Evolutionary conservation across 2,888 invertebrate species (phyloP), one percentile per base, ranked within the genome.

Genomic region (Autographa pulchrina): DNA sequence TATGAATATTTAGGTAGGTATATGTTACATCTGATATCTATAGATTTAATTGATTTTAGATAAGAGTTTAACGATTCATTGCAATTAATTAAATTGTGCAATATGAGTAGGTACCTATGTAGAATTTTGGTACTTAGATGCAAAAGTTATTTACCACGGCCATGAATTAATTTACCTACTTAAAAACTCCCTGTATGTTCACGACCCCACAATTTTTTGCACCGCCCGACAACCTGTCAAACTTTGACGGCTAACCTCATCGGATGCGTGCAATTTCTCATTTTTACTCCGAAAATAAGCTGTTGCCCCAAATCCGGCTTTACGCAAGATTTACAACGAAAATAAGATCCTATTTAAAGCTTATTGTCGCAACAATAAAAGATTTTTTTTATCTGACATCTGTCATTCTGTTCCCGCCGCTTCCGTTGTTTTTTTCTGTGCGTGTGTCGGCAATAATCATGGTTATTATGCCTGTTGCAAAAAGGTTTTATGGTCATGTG

Each of bases 231-330:
- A 78, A 78, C 78, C 76, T 82, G 84, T 85, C 86, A 83, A 83
- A 81, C 65, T 81, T 72, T 86, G 86, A 85, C 88, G 83, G 81
- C 80, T 75, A 75, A 80, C 81, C 70, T 76, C 70, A 81, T 75
- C 88, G 89, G 89, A 89, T 84, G 88, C 84, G 75, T 82, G 84
- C 83, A 85, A 89, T 89, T 85, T 87, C 82, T 82, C 82, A 86
- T 85, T 86, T 83, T 77, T 78, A 72, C 68, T 52, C 63, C 68
- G 31, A 84, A 88, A 89, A 86, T 86, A 85, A 87, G 85, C 82
- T 85, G 84, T 87, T 82, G 83, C 38, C 77, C 77, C 77, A 80
- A 84, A 81, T 81, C 86, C 85, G 85, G 86, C 78, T 86, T 85
- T 84, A 88, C 85, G 86, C 86, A 88, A 86, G 83, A 85, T 79